Percentiles rank a stretch among this genome's conserved stretches.
Evolutionary conservation across 2,113 vertebrate species (phyloP).

Genomic region (Cyanoramphus novaezelandiae): DNA sequence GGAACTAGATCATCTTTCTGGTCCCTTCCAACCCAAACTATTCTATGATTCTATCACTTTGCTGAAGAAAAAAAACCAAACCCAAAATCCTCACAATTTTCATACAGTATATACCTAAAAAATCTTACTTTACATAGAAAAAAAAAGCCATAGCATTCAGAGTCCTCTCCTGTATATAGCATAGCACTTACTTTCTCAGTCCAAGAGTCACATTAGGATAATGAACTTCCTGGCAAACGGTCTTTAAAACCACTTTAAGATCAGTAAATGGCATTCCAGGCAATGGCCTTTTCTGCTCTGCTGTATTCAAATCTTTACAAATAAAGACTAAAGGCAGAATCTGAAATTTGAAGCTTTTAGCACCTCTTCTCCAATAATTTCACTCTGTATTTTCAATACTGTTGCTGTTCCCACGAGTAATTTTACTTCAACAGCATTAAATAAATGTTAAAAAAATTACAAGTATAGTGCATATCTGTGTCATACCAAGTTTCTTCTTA

Average conservation of each 20-base stretch:
- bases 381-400: not conserved
- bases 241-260: not conserved
- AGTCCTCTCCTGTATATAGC: not conserved
- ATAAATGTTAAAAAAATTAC: not conserved
- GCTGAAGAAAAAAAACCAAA: not conserved
- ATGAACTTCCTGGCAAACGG: not conserved
- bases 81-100: not conserved
- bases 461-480: not conserved
- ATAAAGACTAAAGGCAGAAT: not conserved
- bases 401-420: not conserved
- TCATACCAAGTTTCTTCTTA: constrained; percentile 93
- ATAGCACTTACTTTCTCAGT: not conserved
- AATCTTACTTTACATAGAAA: not conserved
- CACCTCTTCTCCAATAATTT: not conserved
- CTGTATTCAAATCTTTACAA: not conserved
- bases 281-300: not conserved
- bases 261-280: not conserved
- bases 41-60: not conserved
- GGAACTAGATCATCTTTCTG: not conserved
- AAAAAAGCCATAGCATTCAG: not conserved
- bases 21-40: not conserved
- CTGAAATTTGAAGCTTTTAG: not conserved
- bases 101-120: not conserved
- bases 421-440: not conserved
- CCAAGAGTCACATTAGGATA: not conserved